Conservation (phyloP, 2,113 vertebrate species). For the Neolamprologus hecqui region DNA sequence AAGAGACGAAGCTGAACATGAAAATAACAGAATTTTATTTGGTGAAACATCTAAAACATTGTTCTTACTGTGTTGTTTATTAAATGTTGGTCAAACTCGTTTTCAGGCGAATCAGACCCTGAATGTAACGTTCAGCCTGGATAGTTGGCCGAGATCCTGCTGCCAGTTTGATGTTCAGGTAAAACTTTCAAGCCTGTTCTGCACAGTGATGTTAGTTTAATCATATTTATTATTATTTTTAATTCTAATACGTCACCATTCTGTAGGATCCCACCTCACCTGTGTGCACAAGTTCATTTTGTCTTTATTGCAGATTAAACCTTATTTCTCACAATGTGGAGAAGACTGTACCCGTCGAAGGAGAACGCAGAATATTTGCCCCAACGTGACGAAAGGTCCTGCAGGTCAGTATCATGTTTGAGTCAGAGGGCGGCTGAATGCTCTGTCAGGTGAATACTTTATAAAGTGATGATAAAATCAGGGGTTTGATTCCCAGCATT, state of each 20-base stretch:
- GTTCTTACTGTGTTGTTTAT: fast-evolving
- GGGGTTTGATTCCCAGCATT: neutral
- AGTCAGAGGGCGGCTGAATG: neutral
- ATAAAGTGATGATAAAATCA: neutral
- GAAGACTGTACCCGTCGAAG: conserved; percentile 54
- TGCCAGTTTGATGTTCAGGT: conserved; percentile 61
- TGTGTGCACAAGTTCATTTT: fast-evolving
- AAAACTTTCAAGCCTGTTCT: neutral
- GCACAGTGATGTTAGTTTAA: neutral
- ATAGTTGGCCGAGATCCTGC: conserved; percentile 48
- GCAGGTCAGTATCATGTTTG: neutral
- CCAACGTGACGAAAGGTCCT: neutral
- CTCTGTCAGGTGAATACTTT: too few relatives aligned
- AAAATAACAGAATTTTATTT: neutral
- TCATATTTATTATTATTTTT: too few relatives aligned
- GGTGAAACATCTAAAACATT: neutral
- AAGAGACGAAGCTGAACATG: fast-evolving
- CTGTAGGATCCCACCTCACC: neutral
- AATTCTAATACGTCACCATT: neutral
- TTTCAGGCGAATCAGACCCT: conserved; percentile 26
- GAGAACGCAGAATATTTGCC: neutral
- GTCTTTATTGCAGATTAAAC: conserved; percentile 59
- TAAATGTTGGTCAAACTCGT: neutral
- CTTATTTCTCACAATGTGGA: conserved; percentile 57
- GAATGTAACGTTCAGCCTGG: conserved; percentile 38